Percentiles rank a stretch among this genome's conserved stretches.
phyloP scores from a whole-genome alignment of 2,888 invertebrate species.

The Leuctra nigra region DNA sequence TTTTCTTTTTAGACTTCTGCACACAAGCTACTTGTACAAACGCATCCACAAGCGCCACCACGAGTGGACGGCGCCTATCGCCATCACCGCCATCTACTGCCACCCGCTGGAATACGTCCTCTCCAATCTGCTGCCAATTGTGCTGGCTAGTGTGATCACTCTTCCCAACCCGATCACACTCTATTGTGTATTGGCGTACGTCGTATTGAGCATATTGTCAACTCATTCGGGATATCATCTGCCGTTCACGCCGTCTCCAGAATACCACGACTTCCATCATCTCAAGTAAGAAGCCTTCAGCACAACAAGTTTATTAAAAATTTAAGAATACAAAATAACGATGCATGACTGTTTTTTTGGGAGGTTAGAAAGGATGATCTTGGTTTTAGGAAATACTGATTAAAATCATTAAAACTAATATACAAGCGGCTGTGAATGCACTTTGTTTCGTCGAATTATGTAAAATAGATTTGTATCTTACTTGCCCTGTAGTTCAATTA shows the following conservation, averaged over 20 bases:
- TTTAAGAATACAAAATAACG: no score
- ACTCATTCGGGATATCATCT: slow-evolving; percentile 49
- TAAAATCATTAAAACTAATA: no score
- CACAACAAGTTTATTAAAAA: no score
- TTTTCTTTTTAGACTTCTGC: slow-evolving; percentile 41
- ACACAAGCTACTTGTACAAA: slow-evolving; percentile 44
- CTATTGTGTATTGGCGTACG: slow-evolving; percentile 42
- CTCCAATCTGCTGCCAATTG: slow-evolving; percentile 43
- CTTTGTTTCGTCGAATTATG: no score
- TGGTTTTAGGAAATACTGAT: no score
- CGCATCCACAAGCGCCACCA: slow-evolving; percentile 48
- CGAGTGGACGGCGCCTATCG: slow-evolving; percentile 49
- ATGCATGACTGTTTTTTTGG: no score
- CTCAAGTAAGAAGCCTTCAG: slow-evolving; percentile 38
- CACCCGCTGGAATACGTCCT: slow-evolving; percentile 45
- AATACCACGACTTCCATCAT: slow-evolving; percentile 50
- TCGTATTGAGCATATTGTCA: slow-evolving; percentile 44
- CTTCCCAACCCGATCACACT: slow-evolving; percentile 37
- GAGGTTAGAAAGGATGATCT: no score
- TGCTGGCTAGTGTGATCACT: slow-evolving; percentile 38
- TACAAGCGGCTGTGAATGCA: no score
- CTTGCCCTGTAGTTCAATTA: no score
- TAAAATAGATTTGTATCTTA: no score
- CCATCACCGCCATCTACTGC: slow-evolving; percentile 42
- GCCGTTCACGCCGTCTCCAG: slow-evolving; percentile 45